phyloP scores from a whole-genome alignment of 2,113 vertebrate species.

The Paratilapia polleni region DNA sequence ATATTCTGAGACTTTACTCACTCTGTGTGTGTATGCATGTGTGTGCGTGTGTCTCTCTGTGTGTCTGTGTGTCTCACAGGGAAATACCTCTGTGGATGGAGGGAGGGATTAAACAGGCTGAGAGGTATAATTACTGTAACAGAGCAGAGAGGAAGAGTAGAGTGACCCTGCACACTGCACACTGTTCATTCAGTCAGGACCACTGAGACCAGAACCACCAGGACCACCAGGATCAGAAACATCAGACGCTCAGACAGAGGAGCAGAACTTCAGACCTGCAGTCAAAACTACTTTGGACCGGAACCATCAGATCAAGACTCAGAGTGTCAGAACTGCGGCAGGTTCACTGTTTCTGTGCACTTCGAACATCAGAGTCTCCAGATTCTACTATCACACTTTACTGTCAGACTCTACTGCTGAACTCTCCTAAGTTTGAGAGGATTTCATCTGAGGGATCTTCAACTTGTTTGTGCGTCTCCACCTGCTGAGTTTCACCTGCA shows the following conservation, averaged over 20 bases:
- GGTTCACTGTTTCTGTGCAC: background rate
- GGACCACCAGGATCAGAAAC: background rate
- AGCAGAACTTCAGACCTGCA: background rate
- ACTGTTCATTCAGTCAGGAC: slow-evolving; percentile 61
- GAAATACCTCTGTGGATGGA: slow-evolving; percentile 79
- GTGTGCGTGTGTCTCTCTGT: slow-evolving; percentile 12
- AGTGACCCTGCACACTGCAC: slow-evolving; percentile 81
- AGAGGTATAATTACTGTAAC: slow-evolving; percentile 82
- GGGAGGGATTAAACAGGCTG: slow-evolving; percentile 77
- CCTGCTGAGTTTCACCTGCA: no score
- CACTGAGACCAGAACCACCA: background rate
- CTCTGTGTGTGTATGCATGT: slow-evolving; percentile 21
- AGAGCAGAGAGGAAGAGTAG: slow-evolving; percentile 69
- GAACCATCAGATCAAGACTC: background rate
- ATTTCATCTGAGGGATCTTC: background rate
- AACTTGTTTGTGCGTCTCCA: background rate
- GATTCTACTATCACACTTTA: background rate
- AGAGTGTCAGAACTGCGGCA: background rate
- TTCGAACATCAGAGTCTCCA: background rate
- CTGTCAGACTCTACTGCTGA: background rate
- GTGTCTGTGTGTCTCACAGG: slow-evolving; percentile 71
- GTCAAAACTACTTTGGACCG: background rate
- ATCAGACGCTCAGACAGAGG: background rate
- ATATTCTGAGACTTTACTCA: slow-evolving; percentile 64
- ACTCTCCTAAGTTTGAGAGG: background rate